A percentile compares a stretch with the other conserved stretches of the same genome.
Conservation (phyloP, 1,140 invertebrate species). For the Listronotus oregonensis region DNA sequence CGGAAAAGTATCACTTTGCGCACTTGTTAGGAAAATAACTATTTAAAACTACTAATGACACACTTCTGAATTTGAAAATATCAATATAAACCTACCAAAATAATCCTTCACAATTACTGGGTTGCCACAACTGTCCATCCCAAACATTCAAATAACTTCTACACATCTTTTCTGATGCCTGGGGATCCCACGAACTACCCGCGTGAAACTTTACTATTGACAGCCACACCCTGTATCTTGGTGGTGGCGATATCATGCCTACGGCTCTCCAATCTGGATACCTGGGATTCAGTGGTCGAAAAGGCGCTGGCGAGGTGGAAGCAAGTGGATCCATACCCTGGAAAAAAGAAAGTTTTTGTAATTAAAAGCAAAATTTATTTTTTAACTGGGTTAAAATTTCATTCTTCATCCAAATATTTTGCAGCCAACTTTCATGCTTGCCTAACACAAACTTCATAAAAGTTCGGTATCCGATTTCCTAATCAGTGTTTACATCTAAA, state of each 20-base stretch:
- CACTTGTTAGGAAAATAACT: too few relatives aligned
- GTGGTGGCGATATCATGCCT: constrained; percentile 61
- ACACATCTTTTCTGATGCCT: constrained; percentile 71
- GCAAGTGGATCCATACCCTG: constrained; percentile 62
- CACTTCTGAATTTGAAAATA: too few relatives aligned
- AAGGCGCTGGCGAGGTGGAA: constrained; percentile 62
- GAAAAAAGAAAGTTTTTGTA: background rate
- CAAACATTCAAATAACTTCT: constrained; percentile 80
- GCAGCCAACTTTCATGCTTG: constrained; percentile 2
- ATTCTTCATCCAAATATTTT: constrained; percentile 1
- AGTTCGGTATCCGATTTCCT: constrained; percentile 12
- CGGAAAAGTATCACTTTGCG: too few relatives aligned
- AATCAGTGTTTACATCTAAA: constrained; percentile 19
- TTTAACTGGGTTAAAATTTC: constrained; percentile 3
- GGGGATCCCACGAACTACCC: constrained; percentile 60
- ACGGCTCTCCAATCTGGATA: constrained; percentile 67
- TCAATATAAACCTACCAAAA: constrained; percentile 66
- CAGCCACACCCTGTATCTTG: constrained; percentile 82
- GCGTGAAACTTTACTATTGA: constrained; percentile 87
- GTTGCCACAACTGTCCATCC: constrained; percentile 78
- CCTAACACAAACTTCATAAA: background rate
- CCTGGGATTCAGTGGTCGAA: constrained; percentile 63
- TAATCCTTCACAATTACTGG: constrained; percentile 77
- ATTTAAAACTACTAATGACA: too few relatives aligned
- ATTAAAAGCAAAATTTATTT: constrained; percentile 16